Conservation (phyloP, 1,140 invertebrate species). For the Plectrocnemia conspersa region DNA sequence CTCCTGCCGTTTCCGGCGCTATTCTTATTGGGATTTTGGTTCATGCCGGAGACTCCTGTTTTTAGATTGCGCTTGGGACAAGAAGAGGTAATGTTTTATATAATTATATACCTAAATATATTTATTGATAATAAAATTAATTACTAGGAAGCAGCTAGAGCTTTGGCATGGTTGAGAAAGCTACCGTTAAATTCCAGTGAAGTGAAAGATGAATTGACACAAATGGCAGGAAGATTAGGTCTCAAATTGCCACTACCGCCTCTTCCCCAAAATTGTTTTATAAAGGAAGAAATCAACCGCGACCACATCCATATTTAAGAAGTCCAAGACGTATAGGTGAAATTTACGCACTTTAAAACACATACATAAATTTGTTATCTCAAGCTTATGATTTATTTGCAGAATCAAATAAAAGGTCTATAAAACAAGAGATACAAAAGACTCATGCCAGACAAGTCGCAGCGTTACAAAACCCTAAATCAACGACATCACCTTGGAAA, state of each 20-base stretch:
- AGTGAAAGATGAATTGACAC: conserved; percentile 13
- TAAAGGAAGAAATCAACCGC: conserved; percentile 1
- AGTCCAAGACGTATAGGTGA: background rate
- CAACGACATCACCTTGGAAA: no score
- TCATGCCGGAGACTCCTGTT: conserved; percentile 57
- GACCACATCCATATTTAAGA: conserved; percentile 2
- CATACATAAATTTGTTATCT: no score
- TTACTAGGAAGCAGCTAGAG: conserved; percentile 12
- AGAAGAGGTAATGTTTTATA: conserved; percentile 15
- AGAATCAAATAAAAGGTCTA: no score
- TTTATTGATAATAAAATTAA: background rate
- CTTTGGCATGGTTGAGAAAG: conserved; percentile 23
- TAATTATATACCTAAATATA: background rate
- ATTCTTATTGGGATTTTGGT: conserved; percentile 46
- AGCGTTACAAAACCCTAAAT: no score
- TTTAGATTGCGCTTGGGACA: conserved; percentile 34
- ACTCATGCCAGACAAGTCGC: no score
- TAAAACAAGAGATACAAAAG: no score
- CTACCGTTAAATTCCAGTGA: conserved; percentile 17
- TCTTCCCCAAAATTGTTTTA: no score
- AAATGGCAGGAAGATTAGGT: conserved; percentile 7
- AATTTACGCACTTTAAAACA: background rate
- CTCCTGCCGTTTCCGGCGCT: conserved; percentile 45
- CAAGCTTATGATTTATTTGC: no score
- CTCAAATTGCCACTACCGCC: conserved; percentile 12